phyloP scores from a whole-genome alignment of 2,797 vertebrate species.

The Dendrocincla fuliginosa region DNA sequence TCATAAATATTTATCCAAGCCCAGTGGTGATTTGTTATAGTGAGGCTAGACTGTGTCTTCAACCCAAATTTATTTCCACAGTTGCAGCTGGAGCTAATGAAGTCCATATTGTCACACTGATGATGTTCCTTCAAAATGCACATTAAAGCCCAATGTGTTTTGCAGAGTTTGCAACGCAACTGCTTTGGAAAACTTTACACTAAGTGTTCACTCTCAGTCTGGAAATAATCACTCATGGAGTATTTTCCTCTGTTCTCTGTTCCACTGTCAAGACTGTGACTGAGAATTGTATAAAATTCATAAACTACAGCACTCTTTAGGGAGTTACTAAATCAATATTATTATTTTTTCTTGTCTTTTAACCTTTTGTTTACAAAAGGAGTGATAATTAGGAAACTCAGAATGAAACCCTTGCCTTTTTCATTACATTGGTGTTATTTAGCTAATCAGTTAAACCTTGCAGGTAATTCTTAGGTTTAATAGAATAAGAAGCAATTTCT shows the following conservation, averaged over 20 bases:
- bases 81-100: not conserved
- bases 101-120: not conserved
- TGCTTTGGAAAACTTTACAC: not conserved
- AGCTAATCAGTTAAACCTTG: slow-evolving; percentile 46
- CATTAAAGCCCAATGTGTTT: not conserved
- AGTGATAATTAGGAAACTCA: not conserved
- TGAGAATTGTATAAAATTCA: not conserved
- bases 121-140: not conserved
- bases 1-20: slow-evolving; percentile 47
- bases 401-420: slow-evolving; percentile 38
- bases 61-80: not conserved
- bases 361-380: slow-evolving; percentile 28
- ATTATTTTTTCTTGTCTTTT: not conserved
- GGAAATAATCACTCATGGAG: not conserved
- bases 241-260: not conserved
- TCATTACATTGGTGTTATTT: not conserved
- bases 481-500: not conserved
- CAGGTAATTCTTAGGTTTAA: slow-evolving; percentile 4
- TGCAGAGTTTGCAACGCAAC: not conserved
- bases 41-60: not conserved
- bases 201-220: not conserved
- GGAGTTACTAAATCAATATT: not conserved
- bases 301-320: not conserved
- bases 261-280: not conserved
- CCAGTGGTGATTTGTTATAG: slow-evolving; percentile 22